Evolutionary conservation across 92 coral and sea anemone genomes (phyloP).

Genomic region (Metridium senile): DNA sequence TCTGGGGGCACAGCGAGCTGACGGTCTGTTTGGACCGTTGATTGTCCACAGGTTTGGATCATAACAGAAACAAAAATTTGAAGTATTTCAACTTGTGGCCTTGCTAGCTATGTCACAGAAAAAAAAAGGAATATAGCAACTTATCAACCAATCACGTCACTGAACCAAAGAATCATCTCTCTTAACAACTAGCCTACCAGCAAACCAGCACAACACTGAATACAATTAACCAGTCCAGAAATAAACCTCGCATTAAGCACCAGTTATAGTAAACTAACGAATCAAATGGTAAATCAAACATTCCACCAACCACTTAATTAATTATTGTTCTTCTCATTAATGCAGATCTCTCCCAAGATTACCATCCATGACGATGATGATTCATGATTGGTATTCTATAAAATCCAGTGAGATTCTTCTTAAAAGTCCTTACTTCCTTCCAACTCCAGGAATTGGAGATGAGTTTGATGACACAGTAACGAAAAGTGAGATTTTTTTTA

Average conservation of each 20-base stretch:
- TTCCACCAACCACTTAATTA: neutral
- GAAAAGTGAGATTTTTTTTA: constrained; percentile 22
- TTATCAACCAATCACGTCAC: too few relatives aligned
- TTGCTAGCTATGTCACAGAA: neutral
- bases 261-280: neutral
- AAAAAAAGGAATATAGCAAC: too few relatives aligned
- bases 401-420: constrained; percentile 19
- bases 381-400: constrained; percentile 50
- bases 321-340: neutral
- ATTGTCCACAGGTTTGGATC: constrained; percentile 49
- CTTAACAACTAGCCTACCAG: too few relatives aligned
- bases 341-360: constrained; percentile 18
- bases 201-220: neutral
- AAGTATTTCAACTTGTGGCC: neutral
- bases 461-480: neutral
- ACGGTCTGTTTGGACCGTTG: constrained; percentile 60
- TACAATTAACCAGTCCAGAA: neutral
- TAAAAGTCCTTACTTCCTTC: constrained; percentile 23
- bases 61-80: neutral
- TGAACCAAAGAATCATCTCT: too few relatives aligned
- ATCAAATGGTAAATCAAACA: neutral
- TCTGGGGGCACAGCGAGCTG: constrained; percentile 34
- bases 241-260: neutral
- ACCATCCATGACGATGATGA: constrained; percentile 28
- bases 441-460: constrained; percentile 28